Evolutionary conservation across 2,797 vertebrate genomes (phyloP).

Genomic region (Diplodus puntazzo): DNA sequence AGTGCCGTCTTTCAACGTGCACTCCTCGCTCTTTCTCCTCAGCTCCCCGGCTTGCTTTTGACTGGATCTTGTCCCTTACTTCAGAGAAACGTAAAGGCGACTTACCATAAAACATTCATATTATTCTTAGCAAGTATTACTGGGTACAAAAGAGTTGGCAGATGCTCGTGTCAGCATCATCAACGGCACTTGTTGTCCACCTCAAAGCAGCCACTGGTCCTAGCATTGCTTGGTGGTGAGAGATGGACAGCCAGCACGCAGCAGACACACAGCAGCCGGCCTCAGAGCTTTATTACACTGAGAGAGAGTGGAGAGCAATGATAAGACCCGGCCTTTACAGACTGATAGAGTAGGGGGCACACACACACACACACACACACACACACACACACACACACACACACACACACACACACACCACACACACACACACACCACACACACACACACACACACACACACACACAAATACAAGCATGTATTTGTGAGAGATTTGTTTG

Average conservation of each 20-base stretch:
- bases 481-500: constrained; percentile 54
- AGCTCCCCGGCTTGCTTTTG: constrained; percentile 12
- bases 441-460: constrained; percentile 22
- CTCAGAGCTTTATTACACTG: constrained; percentile 71
- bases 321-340: constrained; percentile 66
- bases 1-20: constrained; percentile 78
- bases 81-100: constrained; percentile 17
- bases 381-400: too few relatives aligned
- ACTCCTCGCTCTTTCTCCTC: constrained; percentile 68
- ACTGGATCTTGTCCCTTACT: constrained; percentile 12
- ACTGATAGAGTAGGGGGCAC: constrained; percentile 43
- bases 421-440: too few relatives aligned
- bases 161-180: constrained; percentile 33
- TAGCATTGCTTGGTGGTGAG: constrained; percentile 84
- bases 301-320: constrained; percentile 37
- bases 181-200: constrained; percentile 43
- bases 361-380: constrained; percentile 25
- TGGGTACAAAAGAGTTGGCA: constrained; percentile 28
- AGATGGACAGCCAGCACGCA: constrained; percentile 70
- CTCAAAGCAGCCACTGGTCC: constrained; percentile 62
- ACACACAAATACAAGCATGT: constrained; percentile 49
- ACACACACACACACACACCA: constrained; percentile 45
- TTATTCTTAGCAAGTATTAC: neutral
- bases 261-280: constrained; percentile 55
- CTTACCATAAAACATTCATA: neutral